Evolutionary conservation across 2,888 invertebrate genomes (phyloP), one percentile per base, ranked within the genome.

Genomic region (Coremacera marginata): DNA sequence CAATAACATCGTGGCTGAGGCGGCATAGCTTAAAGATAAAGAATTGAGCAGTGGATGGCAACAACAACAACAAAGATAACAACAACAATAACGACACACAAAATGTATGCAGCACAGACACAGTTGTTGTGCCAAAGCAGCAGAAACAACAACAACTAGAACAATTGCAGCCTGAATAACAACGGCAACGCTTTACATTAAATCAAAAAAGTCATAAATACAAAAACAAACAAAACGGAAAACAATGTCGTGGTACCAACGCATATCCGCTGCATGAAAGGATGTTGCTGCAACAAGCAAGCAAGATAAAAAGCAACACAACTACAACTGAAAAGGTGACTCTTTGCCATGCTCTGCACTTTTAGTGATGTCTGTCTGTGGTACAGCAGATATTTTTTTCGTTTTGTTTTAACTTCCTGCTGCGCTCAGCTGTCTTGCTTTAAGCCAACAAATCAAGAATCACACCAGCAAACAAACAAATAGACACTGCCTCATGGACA

Each of bases 181-280:
- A 44, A 44, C 44, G 3, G 2, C 57, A 25, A 22, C 4, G 57
- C 25, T 60, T 60, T 60, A 25, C 22, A 60, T 25, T 60, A 60
- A 60, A 60, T 60, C 57, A 60, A 60, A 60, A n/a, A 60, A 60
- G 57, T 60, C 57, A 60, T 22, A 22, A 22, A 19, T 11, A 60
- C 57, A n/a, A 22, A 60, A 22, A 60, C 57, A 60, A 22, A 60
- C 57, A 60, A 44, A 44, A 44, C 44, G 44, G 44, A 44, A 44
- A 44, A 44, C 44, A 44, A 44, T 44, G 44, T 44, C 44, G 44
- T 44, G 11, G 44, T 11, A 44, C 11, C 44, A 44, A 44, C 44
- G 44, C 44, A 11, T 44, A 44, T 44, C 44, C 44, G 44, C 44
- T 11, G 8, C 55, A 55, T 9, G 55, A 55, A 25, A 60, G 57